These are phyloP conservation scores for Semicossyphus pulcher DNA, from an alignment of 2,113 vertebrate genomes.

Conservation along the genomic window DNA sequence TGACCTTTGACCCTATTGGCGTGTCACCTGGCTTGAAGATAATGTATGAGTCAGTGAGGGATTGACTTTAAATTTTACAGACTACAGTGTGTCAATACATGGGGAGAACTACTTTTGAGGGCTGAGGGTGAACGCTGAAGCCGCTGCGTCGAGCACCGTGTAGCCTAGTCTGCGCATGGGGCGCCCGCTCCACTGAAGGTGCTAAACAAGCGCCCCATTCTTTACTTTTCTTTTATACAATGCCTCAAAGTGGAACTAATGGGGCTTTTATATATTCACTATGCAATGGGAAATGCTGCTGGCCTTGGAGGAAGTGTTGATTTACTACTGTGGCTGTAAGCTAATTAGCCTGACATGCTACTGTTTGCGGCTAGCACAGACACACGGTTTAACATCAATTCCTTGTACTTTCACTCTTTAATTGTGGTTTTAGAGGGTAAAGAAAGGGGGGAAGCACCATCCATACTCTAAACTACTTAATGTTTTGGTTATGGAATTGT, in stretches of 20 bases:
- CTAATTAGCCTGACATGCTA: not conserved
- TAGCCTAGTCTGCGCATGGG: too few relatives aligned
- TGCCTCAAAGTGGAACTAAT: not conserved
- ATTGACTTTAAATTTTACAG: not conserved
- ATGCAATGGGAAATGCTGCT: not conserved
- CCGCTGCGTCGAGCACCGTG: too few relatives aligned
- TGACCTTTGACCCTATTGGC: constrained; percentile 46
- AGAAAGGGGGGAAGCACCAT: too few relatives aligned
- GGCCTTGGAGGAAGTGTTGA: not conserved
- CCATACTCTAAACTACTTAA: too few relatives aligned
- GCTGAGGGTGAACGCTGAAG: too few relatives aligned
- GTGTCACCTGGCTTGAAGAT: constrained; percentile 11
- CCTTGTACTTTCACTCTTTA: not conserved
- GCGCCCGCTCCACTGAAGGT: too few relatives aligned
- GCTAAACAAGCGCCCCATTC: too few relatives aligned
- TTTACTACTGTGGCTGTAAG: not conserved
- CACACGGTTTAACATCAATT: not conserved
- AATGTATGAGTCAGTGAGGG: not conserved
- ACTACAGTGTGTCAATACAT: too few relatives aligned
- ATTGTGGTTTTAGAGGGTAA: too few relatives aligned
- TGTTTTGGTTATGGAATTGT: too few relatives aligned
- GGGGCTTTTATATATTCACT: not conserved
- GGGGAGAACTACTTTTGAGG: too few relatives aligned
- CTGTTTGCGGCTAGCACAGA: not conserved
- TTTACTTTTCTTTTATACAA: not conserved